Conservation (phyloP, 2,113 vertebrate species). For the Ctenodactylus gundi region DNA sequence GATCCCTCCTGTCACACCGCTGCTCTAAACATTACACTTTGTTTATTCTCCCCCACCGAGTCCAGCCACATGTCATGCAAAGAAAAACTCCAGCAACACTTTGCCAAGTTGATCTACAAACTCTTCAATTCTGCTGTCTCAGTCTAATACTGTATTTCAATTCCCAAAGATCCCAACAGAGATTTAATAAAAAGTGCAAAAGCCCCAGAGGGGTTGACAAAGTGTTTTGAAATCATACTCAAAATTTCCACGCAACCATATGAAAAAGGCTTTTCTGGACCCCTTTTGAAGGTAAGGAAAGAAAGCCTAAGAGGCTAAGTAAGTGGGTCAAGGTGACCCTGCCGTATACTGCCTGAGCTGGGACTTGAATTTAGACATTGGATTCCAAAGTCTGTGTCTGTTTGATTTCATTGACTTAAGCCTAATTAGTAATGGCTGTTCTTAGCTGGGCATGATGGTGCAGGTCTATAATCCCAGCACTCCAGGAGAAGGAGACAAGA, state of each 20-base stretch:
- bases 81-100: background rate
- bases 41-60: background rate
- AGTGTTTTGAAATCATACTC: background rate
- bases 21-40: background rate
- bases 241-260: background rate
- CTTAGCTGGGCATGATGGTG: no score
- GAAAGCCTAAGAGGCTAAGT: background rate
- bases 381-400: background rate
- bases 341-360: background rate
- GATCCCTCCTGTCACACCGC: background rate
- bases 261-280: background rate
- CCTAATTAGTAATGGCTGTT: background rate
- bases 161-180: background rate
- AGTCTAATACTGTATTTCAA: background rate
- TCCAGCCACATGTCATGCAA: background rate
- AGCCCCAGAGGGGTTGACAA: background rate
- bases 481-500: no score
- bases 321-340: background rate
- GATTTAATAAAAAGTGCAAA: background rate
- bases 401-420: background rate
- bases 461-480: no score
- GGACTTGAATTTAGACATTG: background rate
- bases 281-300: background rate
- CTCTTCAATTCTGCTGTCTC: background rate
- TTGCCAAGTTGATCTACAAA: background rate